Conservation (phyloP, 2,113 vertebrate species). For the Macquaria ambigua region DNA sequence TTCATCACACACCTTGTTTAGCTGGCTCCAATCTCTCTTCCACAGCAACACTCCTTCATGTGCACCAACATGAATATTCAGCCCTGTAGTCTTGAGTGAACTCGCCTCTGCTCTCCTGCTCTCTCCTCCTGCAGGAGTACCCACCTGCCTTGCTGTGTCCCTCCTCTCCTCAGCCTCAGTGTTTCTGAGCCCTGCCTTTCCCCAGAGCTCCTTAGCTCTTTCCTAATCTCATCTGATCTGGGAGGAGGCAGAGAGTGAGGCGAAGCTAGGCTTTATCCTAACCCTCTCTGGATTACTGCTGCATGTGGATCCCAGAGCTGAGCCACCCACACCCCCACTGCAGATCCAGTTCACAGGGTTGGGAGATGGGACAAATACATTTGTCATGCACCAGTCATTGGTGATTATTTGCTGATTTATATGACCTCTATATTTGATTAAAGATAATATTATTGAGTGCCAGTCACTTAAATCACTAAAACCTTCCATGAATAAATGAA, state of each 20-base stretch:
- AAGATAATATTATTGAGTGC: conserved; percentile 24
- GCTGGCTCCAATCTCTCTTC: conserved; percentile 27
- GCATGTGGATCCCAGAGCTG: conserved; percentile 57
- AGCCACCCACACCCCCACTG: conserved; percentile 51
- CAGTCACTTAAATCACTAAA: conserved; percentile 27
- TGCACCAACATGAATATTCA: conserved; percentile 7
- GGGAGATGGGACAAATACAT: conserved; percentile 39
- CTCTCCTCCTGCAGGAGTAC: conserved; percentile 39
- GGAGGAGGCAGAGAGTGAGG: conserved; percentile 74
- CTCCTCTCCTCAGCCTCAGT: conserved; percentile 53
- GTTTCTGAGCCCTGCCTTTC: conserved; percentile 57
- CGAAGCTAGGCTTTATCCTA: conserved; percentile 69
- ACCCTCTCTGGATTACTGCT: conserved; percentile 75
- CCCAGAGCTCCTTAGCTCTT: conserved; percentile 67
- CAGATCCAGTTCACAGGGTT: conserved; percentile 36
- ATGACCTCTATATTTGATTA: conserved; percentile 29
- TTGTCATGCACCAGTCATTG: conserved; percentile 20
- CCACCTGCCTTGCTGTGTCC: conserved; percentile 61
- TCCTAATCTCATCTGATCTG: conserved; percentile 79
- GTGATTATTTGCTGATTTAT: conserved; percentile 35
- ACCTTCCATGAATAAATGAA: not conserved
- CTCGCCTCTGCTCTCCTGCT: conserved; percentile 14
- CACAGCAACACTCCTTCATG: conserved; percentile 13
- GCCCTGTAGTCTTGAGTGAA: not conserved
- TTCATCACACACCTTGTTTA: conserved; percentile 30